Conservation (phyloP, 2,113 vertebrate genomes). For the Caloenas nicobarica region DNA sequence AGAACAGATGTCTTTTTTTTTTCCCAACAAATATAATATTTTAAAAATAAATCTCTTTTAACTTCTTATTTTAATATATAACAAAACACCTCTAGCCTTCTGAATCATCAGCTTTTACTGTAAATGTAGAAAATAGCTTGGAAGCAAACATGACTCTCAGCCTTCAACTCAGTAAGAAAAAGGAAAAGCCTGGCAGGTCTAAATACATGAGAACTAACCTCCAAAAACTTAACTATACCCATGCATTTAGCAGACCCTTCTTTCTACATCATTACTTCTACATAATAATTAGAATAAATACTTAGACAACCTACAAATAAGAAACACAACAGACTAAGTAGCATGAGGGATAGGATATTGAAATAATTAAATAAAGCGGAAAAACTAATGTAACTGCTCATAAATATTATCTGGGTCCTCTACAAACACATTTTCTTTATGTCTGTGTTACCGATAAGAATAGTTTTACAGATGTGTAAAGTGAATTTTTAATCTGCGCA, state of each 20-base stretch:
- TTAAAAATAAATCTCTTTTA: neutral
- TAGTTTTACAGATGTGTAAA: neutral
- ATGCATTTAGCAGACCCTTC: neutral
- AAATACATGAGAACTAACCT: fast-evolving
- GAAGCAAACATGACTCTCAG: neutral
- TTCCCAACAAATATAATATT: neutral
- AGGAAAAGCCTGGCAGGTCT: neutral
- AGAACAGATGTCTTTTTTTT: neutral
- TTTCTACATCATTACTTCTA: neutral
- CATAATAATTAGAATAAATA: neutral
- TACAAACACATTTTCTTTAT: neutral
- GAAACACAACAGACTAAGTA: neutral
- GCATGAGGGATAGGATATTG: neutral
- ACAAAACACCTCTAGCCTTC: neutral
- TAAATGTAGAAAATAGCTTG: neutral
- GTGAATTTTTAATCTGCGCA: neutral
- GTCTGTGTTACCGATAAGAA: neutral
- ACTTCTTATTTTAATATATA: neutral
- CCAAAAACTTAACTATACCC: neutral
- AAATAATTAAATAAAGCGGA: neutral
- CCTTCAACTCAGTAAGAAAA: neutral
- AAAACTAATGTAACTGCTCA: neutral
- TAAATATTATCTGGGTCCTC: neutral
- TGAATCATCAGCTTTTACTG: neutral
- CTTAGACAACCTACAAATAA: neutral